These are phyloP conservation scores for Gymnoscopelus microlampas DNA, from an alignment of 2,797 vertebrate species.

Conservation along the genomic window DNA sequence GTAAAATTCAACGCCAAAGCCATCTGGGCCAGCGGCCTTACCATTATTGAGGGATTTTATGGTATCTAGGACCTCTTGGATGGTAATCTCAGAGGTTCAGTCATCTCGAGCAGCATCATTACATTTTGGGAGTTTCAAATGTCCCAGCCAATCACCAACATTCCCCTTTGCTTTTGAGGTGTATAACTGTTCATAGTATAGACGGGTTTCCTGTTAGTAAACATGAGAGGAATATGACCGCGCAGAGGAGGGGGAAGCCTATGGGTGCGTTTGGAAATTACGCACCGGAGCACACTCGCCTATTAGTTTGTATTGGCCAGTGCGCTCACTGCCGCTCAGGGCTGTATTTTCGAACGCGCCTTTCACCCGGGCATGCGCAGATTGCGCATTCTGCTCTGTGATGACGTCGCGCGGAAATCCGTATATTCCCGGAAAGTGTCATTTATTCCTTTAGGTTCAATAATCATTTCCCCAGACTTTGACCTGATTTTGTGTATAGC, in stretches of 20 bases:
- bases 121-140: neutral
- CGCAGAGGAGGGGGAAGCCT: no score
- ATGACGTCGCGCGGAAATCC: no score
- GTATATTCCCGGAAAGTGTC: neutral
- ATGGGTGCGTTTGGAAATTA: no score
- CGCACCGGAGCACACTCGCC: no score
- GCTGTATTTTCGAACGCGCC: no score
- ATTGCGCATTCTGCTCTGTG: no score
- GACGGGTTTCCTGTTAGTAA: no score
- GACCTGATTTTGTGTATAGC: constrained; percentile 7
- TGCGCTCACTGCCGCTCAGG: no score
- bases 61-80: constrained; percentile 2
- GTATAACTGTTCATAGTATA: neutral
- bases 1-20: constrained; percentile 3
- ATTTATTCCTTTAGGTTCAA: constrained; percentile 9
- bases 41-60: neutral
- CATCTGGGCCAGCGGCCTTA: constrained; percentile 5
- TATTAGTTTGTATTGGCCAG: no score
- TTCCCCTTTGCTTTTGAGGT: constrained; percentile 1
- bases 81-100: constrained; percentile 1
- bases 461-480: neutral
- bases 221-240: no score
- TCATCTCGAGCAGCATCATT: neutral
- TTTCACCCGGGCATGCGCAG: no score
- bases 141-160: neutral